These are phyloP conservation scores for Dynastes hyllus DNA, from an alignment of 2,888 invertebrate species.

Conservation along the genomic window DNA sequence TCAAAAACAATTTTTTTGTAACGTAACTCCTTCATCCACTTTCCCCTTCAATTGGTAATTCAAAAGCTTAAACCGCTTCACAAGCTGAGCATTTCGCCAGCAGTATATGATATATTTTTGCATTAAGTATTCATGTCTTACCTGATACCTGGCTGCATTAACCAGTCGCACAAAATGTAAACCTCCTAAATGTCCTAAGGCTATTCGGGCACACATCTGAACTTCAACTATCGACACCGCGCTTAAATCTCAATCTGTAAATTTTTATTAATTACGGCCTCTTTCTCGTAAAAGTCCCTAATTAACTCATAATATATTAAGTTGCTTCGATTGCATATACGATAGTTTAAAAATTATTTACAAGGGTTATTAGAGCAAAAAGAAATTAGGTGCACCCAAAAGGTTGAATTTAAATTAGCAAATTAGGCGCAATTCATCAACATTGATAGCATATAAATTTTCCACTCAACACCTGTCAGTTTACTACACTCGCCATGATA, in stretches of 20 bases:
- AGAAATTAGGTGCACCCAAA: background rate
- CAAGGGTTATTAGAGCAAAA: background rate
- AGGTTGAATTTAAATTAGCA: slow-evolving; percentile 28
- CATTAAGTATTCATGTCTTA: slow-evolving; percentile 5
- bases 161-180: slow-evolving; percentile 10
- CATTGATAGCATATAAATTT: background rate
- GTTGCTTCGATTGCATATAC: background rate
- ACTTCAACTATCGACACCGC: background rate
- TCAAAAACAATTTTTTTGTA: too few species aligned
- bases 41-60: background rate
- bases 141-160: slow-evolving; percentile 8
- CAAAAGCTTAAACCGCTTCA: background rate
- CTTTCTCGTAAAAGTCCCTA: slow-evolving; percentile 27
- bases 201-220: background rate
- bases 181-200: background rate
- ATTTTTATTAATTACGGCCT: slow-evolving; percentile 13
- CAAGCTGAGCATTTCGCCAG: background rate
- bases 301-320: slow-evolving; percentile 35
- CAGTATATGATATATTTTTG: background rate
- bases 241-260: slow-evolving; percentile 24
- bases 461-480: background rate
- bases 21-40: too few species aligned
- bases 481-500: background rate
- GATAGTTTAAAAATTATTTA: background rate
- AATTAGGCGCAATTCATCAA: slow-evolving; percentile 10